Base-by-base conservation (phyloP, 2,888 invertebrate species). In the Scaptodrosophila latifasciaeformis region DNA sequence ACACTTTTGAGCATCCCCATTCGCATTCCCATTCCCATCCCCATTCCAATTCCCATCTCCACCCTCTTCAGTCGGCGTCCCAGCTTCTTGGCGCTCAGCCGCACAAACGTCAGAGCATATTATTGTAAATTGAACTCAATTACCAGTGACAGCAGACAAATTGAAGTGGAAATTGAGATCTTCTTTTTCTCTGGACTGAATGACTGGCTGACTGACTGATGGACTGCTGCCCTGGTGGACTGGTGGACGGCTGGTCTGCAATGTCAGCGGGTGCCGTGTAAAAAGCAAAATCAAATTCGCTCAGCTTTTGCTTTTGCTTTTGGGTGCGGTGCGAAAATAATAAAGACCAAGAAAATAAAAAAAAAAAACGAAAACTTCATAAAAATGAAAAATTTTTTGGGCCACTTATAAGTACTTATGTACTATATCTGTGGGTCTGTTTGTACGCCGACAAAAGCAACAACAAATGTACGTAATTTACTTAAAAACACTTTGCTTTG, bases 121-220 rank as follows among this genome's bases (percentile, higher is more conserved):
- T 76, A 80, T 80, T 76, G 71, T 82, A 82, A 83, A 84, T 82
- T 84, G 81, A 84, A 79, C 82, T 82, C 84, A 83, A 84, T 83
- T 81, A 83, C 78, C 77, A 79, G 67, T 82, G 84, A 83, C 83
- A 84, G 83, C 82, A 79, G 82, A 83, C 83, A 84, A 84, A 84
- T 84, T 84, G 82, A 83, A 84, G 83, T 84, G 82, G 83, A 84
- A 84, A 84, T 83, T 82, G 83, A 84, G 83, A 82, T 83, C 79
- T 83, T 80, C 70, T 77, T 72, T 67, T 66, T 55, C 60, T 53
- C 37, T 15, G 44, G 29, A 27, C 44, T 12, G 37, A 2, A 12
- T 15, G 17, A 37, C 15, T 7, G 15, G 12, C 37, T 19, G 12
- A 40, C 4, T 10, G 15, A 45, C 9, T n/a, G n/a, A n/a, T n/a